These are phyloP conservation scores for Potamilus streckersoni DNA, from an alignment of 1,140 invertebrate genomes.

Conservation along the genomic window DNA sequence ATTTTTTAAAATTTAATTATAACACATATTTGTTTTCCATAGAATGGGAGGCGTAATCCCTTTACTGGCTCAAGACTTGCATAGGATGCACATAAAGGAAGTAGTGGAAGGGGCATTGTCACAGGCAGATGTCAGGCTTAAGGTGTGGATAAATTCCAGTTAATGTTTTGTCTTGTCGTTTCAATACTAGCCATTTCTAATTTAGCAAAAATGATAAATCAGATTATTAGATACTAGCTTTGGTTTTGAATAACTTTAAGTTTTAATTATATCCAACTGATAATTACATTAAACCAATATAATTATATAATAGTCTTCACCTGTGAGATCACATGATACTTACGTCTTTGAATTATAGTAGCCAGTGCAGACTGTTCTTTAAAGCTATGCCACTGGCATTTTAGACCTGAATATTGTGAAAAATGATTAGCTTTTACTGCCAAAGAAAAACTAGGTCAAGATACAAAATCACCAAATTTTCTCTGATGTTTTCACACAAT, in stretches of 20 bases:
- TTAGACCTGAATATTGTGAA: no score
- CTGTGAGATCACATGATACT: no score
- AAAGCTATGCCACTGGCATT: no score
- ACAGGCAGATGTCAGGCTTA: conserved; percentile 75
- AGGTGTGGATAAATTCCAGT: conserved; percentile 47
- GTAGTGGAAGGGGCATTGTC: conserved; percentile 79
- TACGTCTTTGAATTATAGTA: no score
- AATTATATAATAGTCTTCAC: no score
- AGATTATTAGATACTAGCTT: not conserved
- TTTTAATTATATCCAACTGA: not conserved
- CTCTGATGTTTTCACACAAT: no score
- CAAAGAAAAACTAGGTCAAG: no score
- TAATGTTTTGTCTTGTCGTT: not conserved
- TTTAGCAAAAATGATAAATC: not conserved
- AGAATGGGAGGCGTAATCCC: conserved; percentile 94
- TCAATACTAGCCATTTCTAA: not conserved
- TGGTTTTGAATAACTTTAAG: not conserved
- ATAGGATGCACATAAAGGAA: conserved; percentile 81
- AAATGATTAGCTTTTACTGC: no score
- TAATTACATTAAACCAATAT: not conserved
- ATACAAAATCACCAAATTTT: no score
- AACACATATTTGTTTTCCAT: conserved; percentile 28
- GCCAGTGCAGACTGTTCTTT: no score
- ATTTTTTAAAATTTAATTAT: no score
- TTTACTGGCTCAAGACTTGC: conserved; percentile 83